phyloP scores from a whole-genome alignment of 2,113 vertebrate genomes.

The Plestiodon gilberti region DNA sequence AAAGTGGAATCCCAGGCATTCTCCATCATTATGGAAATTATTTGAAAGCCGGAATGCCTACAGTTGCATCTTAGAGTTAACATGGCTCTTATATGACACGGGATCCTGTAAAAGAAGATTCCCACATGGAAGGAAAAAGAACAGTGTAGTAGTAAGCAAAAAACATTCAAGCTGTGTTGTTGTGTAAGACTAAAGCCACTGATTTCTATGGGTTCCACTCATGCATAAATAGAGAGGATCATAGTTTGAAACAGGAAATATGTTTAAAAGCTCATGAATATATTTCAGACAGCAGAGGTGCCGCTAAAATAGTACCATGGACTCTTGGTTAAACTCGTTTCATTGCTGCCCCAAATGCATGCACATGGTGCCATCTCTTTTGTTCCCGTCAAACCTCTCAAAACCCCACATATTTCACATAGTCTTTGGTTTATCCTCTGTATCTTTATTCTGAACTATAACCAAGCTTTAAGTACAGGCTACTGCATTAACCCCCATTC shows the following conservation, averaged over 20 bases:
- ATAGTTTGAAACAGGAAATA: background rate
- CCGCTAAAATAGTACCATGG: constrained; percentile 3
- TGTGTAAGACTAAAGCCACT: background rate
- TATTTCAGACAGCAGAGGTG: constrained; percentile 12
- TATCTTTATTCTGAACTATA: background rate
- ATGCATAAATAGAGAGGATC: background rate
- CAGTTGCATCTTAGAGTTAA: constrained; percentile 10
- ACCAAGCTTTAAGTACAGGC: background rate
- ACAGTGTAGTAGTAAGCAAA: background rate
- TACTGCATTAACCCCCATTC: background rate
- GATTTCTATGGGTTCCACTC: background rate
- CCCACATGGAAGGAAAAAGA: constrained; percentile 31
- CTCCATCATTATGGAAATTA: constrained; percentile 45
- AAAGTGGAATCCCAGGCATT: constrained; percentile 48
- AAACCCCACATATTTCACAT: background rate
- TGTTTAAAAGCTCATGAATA: constrained; percentile 11
- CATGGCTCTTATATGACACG: constrained; percentile 15
- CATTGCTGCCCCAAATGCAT: background rate
- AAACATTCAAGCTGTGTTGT: background rate
- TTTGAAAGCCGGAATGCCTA: constrained; percentile 42
- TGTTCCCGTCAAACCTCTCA: too few relatives aligned
- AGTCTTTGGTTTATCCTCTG: background rate
- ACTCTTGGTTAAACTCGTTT: constrained; percentile 51
- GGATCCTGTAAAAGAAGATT: constrained; percentile 25
- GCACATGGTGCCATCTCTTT: too few relatives aligned